Conservation (phyloP, 2,797 vertebrate genomes). For the Valencia hispanica region DNA sequence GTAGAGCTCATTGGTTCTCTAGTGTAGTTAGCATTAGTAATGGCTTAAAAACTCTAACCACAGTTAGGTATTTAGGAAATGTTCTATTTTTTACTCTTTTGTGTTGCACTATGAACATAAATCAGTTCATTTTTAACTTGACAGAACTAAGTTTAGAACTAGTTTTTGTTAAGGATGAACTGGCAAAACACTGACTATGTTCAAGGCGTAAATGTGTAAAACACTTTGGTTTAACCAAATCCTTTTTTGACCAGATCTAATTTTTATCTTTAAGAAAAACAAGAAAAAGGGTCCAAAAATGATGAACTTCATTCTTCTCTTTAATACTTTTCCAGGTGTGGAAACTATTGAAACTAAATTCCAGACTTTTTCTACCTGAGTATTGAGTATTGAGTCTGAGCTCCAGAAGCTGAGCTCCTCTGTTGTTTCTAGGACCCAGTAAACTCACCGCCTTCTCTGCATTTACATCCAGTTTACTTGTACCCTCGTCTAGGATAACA, state of each 20-base stretch:
- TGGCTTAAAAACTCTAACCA: not conserved
- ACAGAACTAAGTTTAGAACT: not conserved
- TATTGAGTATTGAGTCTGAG: not conserved
- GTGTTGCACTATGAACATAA: not conserved
- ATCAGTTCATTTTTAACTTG: not conserved
- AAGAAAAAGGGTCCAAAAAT: not conserved
- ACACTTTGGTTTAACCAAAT: not conserved
- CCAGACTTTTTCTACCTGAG: not conserved
- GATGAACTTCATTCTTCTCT: not conserved
- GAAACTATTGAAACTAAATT: not conserved
- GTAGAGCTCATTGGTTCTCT: too few species aligned
- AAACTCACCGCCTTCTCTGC: slow-evolving; percentile 69
- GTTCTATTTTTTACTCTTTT: not conserved
- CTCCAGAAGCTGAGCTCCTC: not conserved
- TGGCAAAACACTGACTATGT: not conserved
- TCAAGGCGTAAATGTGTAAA: not conserved
- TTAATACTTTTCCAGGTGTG: not conserved
- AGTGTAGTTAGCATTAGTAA: not conserved
- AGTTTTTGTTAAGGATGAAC: not conserved
- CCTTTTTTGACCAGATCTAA: not conserved
- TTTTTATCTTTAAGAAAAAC: not conserved
- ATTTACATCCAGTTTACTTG: slow-evolving; percentile 83
- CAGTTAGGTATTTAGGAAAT: too few species aligned
- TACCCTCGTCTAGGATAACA: slow-evolving; percentile 89
- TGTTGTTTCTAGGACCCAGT: not conserved